Base-by-base conservation (phyloP, 2,797 vertebrate genomes). In the Diceros bicornis region DNA sequence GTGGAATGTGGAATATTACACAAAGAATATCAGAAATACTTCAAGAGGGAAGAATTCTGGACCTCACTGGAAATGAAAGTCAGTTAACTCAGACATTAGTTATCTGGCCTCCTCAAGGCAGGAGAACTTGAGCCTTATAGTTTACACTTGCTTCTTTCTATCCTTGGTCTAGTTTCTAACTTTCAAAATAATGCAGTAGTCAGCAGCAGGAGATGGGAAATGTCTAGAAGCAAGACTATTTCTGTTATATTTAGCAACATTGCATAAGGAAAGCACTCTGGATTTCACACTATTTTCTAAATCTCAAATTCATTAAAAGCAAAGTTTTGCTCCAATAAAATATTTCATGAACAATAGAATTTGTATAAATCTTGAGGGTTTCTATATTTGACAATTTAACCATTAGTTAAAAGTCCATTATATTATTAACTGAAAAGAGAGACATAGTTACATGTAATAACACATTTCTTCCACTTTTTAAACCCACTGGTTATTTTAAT, bases 221-320 rank as follows among this genome's bases (percentile, higher is more conserved):
- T 94, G 41, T 94, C 95, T 81, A 94, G 81, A 90, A 97, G 87
- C 95, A 97, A 97, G 61, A 69, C 21, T 71, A 78, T 87, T 89
- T 96, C n/a, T 96, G 89, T 66, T 97, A 98, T 78, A 96, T 96
- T 96, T 96, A 96, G 95, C 34, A 96, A 90, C 41, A 81, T 61
- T 68, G 89, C 93, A 96, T 77, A 93, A 93, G 96, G 79, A 98
- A 95, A 96, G 11, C 47, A 47, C 61, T 77, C 20, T 34, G 4
- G 20, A 82, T 93, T 91, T 86, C 37, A 89, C 61, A 88, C 3
- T 52, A 69, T 81, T 96, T 97, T 90, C 52, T 92, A 69, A 64
- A 64, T 59, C 52, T 88, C 66, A 68, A 61, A 64, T 82, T 87
- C 34, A 93, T 87, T 93, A 90, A 92, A 83, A 91, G 59, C 18